A percentile compares a stretch with the other conserved stretches of the same genome.
phyloP scores from a whole-genome alignment of 1,140 invertebrate genomes.

The Magallana gigas region DNA sequence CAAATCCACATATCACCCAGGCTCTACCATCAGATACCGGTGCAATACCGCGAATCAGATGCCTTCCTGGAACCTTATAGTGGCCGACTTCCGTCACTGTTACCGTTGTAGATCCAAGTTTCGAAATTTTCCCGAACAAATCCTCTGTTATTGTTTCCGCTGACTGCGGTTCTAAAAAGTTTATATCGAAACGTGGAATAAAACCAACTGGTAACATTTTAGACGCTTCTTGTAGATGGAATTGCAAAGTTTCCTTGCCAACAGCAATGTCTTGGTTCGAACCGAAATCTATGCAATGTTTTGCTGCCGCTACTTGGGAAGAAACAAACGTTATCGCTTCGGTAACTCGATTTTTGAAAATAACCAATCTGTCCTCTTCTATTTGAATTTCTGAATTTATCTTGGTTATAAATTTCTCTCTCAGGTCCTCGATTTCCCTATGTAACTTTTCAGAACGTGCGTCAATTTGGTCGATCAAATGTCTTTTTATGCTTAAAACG shows the following conservation, averaged over 20 bases:
- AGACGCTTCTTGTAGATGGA: constrained; percentile 45
- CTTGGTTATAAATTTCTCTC: constrained; percentile 39
- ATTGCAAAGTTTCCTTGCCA: constrained; percentile 37
- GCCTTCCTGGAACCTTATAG: constrained; percentile 42
- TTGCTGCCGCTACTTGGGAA: constrained; percentile 47
- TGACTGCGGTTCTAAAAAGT: constrained; percentile 12
- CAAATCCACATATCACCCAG: constrained; percentile 50
- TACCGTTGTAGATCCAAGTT: constrained; percentile 1
- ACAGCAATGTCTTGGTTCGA: constrained; percentile 48
- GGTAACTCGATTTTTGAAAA: constrained; percentile 44
- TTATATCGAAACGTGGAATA: constrained; percentile 37
- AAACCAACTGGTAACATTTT: constrained; percentile 49
- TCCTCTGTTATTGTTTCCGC: constrained; percentile 2
- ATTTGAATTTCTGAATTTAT: constrained; percentile 48
- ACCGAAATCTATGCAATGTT: constrained; percentile 46
- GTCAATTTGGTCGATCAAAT: constrained; percentile 9
- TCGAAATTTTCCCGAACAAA: constrained; percentile 39
- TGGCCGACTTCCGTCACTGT: constrained; percentile 37
- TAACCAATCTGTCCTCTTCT: constrained; percentile 45
- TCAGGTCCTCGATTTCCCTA: constrained; percentile 49
- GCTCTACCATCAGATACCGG: constrained; percentile 44
- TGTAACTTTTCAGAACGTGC: constrained; percentile 28
- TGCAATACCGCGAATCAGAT: constrained; percentile 48
- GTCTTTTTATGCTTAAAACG: constrained; percentile 10
- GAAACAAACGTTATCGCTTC: constrained; percentile 44